Percentiles rank a stretch among this genome's conserved stretches.
Evolutionary conservation across 1,140 invertebrate genomes (phyloP).

Genomic region (Atopsyche davidsoni): DNA sequence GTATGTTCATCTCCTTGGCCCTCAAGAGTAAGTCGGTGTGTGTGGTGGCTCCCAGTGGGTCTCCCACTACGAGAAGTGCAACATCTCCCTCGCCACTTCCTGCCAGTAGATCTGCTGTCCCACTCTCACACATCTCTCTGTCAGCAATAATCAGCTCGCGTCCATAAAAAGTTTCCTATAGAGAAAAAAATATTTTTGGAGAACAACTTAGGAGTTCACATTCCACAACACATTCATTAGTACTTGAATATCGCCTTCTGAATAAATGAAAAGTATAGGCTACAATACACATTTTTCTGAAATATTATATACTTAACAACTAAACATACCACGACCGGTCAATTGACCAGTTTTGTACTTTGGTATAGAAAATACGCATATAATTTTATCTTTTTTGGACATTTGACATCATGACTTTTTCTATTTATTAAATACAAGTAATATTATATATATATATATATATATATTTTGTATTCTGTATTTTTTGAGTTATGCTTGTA

Average conservation of each 20-base stretch:
- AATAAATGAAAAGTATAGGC: not conserved
- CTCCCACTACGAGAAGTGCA: slow-evolving; percentile 90
- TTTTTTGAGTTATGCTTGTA: no score
- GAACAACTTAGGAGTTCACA: not conserved
- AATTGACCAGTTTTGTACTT: no score
- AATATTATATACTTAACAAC: no score
- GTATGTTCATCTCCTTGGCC: slow-evolving; percentile 70
- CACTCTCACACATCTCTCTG: slow-evolving; percentile 88
- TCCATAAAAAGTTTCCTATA: slow-evolving; percentile 80
- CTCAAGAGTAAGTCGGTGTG: slow-evolving; percentile 92
- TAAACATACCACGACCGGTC: no score
- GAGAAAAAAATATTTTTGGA: slow-evolving; percentile 27
- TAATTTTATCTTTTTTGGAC: no score
- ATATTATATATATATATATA: no score
- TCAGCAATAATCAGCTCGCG: slow-evolving; percentile 80
- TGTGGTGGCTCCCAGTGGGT: slow-evolving; percentile 92
- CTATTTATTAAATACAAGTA: no score
- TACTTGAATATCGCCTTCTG: not conserved
- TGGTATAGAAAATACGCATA: no score
- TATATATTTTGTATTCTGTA: no score
- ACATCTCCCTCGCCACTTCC: slow-evolving; percentile 71
- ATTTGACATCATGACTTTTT: no score
- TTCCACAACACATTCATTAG: not conserved
- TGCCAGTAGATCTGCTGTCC: slow-evolving; percentile 76
- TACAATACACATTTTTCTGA: not conserved